Evolutionary conservation across 2,113 vertebrate genomes (phyloP).

Genomic region (Leptobrachium ailaonicum): DNA sequence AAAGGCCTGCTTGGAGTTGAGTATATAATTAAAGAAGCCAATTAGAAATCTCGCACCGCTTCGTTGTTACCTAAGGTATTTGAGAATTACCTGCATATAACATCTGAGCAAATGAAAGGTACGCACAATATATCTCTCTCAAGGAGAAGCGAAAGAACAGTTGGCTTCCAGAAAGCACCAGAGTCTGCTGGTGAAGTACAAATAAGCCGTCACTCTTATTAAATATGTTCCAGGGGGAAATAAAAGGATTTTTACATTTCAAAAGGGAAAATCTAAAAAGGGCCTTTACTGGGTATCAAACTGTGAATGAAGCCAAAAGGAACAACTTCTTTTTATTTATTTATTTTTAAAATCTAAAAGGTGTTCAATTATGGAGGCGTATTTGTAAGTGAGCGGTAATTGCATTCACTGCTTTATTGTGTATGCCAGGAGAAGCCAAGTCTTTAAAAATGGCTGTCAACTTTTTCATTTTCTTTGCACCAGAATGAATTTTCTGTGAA

Average conservation of each 20-base stretch:
- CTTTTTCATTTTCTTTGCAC: neutral
- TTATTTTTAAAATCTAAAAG: slow-evolving; percentile 34
- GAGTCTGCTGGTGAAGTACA: neutral
- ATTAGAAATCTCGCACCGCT: slow-evolving; percentile 14
- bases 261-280: slow-evolving; percentile 35
- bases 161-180: neutral
- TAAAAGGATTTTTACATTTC: slow-evolving; percentile 37
- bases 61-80: neutral
- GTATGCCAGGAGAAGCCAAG: neutral
- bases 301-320: slow-evolving; percentile 32
- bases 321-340: slow-evolving; percentile 31
- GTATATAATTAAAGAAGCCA: slow-evolving; percentile 23
- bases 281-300: slow-evolving; percentile 16
- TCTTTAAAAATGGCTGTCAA: neutral
- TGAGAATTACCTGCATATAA: slow-evolving; percentile 1
- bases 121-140: neutral
- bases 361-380: slow-evolving; percentile 45
- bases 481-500: neutral
- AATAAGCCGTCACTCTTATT: slow-evolving; percentile 5
- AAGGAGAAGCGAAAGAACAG: slow-evolving; percentile 2
- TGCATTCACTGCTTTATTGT: slow-evolving; percentile 22
- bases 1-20: slow-evolving; percentile 5
- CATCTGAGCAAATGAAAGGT: neutral
- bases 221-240: slow-evolving; percentile 20
- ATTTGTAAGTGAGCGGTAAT: slow-evolving; percentile 35